Percentiles rank a stretch among this genome's conserved stretches.
Evolutionary conservation across 2,888 invertebrate genomes (phyloP).

Genomic region (Chydorus sphaericus): DNA sequence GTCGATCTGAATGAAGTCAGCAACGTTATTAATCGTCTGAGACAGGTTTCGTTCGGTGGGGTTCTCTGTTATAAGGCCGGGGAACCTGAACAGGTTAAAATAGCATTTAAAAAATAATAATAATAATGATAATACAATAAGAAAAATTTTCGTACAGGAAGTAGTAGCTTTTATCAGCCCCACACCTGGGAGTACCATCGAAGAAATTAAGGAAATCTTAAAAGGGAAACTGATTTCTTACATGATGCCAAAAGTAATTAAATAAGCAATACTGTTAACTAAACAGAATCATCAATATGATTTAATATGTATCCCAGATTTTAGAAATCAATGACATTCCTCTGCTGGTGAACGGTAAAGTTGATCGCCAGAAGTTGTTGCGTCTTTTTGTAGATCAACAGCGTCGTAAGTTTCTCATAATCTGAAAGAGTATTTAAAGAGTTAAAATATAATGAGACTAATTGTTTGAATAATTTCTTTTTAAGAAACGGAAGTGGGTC

Average conservation of each 20-base stretch:
- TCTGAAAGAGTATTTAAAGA: not conserved
- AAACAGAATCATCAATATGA: not conserved
- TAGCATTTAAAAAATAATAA: not conserved
- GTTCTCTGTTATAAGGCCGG: slow-evolving; percentile 53
- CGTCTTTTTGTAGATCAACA: slow-evolving; percentile 39
- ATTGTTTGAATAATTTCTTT: not conserved
- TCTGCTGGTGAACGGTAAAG: slow-evolving; percentile 70
- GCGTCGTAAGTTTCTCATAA: too few species aligned
- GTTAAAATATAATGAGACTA: not conserved
- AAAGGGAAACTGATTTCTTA: slow-evolving; percentile 3
- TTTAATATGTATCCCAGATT: slow-evolving; percentile 10
- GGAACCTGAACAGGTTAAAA: slow-evolving; percentile 35
- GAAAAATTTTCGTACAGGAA: not conserved
- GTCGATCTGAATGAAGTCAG: slow-evolving; percentile 76
- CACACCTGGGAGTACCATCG: not conserved
- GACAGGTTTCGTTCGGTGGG: not conserved
- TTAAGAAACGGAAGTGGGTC: not conserved
- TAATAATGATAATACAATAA: not conserved
- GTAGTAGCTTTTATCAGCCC: not conserved
- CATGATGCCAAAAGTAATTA: slow-evolving; percentile 8
- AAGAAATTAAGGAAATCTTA: slow-evolving; percentile 4
- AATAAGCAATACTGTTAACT: not conserved
- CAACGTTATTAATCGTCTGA: slow-evolving; percentile 32
- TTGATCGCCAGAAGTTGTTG: slow-evolving; percentile 61
- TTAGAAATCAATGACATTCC: slow-evolving; percentile 50